Conservation (phyloP, 2,797 vertebrate genomes). For the Nannoperca australis region DNA sequence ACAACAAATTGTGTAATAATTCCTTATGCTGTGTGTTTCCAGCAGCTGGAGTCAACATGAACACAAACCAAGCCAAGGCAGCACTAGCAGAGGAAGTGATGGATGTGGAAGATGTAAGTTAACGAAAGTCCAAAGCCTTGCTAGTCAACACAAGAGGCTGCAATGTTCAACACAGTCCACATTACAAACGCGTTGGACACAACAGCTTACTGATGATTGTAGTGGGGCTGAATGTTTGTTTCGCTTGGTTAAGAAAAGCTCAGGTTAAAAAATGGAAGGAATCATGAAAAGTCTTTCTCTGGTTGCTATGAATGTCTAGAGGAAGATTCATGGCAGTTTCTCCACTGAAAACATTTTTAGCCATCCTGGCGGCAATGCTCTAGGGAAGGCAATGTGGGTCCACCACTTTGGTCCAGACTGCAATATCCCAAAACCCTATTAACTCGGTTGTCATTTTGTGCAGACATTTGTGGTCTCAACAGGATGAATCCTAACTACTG, state of each 20-base stretch:
- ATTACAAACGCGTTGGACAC: neutral
- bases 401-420: neutral
- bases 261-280: neutral
- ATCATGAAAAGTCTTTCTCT: neutral
- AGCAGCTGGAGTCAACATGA: neutral
- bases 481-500: neutral
- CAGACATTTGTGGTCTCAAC: neutral
- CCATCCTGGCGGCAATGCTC: neutral
- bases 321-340: neutral
- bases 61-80: neutral
- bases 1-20: neutral
- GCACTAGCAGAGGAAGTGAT: neutral
- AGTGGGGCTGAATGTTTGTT: neutral
- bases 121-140: neutral
- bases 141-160: neutral
- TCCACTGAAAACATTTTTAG: neutral
- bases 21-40: neutral
- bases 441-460: no score
- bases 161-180: neutral
- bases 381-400: neutral
- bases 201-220: neutral
- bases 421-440: neutral
- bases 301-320: neutral
- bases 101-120: constrained; percentile 3
- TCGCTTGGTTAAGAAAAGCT: neutral